Conservation (phyloP, 2,113 vertebrate species). For the Lepus timidus region DNA sequence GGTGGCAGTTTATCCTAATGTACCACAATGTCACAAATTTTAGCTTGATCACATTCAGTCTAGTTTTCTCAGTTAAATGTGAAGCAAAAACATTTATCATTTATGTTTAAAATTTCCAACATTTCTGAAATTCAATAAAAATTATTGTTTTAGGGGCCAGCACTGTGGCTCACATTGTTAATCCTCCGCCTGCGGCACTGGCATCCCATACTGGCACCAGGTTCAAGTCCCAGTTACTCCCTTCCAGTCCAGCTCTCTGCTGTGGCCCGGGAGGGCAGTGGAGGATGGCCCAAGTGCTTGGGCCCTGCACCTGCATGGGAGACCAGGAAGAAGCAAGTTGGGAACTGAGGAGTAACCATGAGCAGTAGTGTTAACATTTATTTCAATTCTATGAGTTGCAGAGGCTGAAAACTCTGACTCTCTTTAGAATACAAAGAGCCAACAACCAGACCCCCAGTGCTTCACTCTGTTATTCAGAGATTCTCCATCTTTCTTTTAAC, state of each 20-base stretch:
- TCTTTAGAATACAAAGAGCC: not conserved
- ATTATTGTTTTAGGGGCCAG: not conserved
- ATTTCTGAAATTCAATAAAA: conserved; percentile 16
- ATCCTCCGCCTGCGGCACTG: too few relatives aligned
- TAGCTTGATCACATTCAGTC: not conserved
- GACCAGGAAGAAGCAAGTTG: not conserved
- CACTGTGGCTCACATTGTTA: too few relatives aligned
- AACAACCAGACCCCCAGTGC: not conserved
- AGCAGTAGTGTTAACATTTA: not conserved
- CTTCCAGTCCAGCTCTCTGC: too few relatives aligned
- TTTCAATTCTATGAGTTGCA: not conserved
- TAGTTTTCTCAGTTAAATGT: not conserved
- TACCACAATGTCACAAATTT: not conserved
- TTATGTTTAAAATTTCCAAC: not conserved
- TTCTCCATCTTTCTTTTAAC: not conserved
- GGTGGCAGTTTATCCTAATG: too few relatives aligned
- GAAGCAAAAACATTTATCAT: not conserved
- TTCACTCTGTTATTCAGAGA: not conserved
- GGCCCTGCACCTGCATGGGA: too few relatives aligned
- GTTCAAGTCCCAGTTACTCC: too few relatives aligned
- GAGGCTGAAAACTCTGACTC: not conserved
- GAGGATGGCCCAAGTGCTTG: too few relatives aligned
- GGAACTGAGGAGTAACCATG: not conserved
- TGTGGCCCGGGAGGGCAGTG: too few relatives aligned
- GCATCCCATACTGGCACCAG: too few relatives aligned